Evolutionary conservation across 2,888 invertebrate species (phyloP).

Genomic region (Lapara coniferarum): DNA sequence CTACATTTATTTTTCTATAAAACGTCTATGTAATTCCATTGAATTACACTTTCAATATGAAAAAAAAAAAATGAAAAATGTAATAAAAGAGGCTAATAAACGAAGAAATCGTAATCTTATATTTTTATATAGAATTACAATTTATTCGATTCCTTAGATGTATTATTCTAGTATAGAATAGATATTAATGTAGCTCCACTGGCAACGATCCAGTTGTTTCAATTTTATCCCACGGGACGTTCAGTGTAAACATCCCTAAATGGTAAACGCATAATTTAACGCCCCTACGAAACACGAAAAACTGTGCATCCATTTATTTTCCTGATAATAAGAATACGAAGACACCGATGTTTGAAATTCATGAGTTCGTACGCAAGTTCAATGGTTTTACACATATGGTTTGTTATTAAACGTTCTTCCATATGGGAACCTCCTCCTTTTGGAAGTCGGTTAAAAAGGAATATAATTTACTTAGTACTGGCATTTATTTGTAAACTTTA

Average conservation of each 20-base stretch:
- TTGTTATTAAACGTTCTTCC: slow-evolving; percentile 32
- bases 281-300: slow-evolving; percentile 72
- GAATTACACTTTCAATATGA: too few species aligned
- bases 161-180: slow-evolving; percentile 30
- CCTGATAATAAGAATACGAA: slow-evolving; percentile 68
- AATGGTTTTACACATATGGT: slow-evolving; percentile 23
- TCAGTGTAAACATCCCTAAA: slow-evolving; percentile 80
- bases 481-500: slow-evolving; percentile 6
- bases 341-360: slow-evolving; percentile 65
- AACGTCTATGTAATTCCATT: too few species aligned
- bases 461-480: slow-evolving; percentile 36
- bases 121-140: neutral
- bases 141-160: neutral
- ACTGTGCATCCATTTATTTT: slow-evolving; percentile 74
- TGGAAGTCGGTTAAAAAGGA: too few species aligned
- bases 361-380: slow-evolving; percentile 58
- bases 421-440: too few species aligned
- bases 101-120: neutral
- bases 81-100: too few species aligned
- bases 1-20: too few species aligned
- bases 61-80: too few species aligned
- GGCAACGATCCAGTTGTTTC: slow-evolving; percentile 80
- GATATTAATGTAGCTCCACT: slow-evolving; percentile 52
- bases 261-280: slow-evolving; percentile 82
- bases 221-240: slow-evolving; percentile 75